These are phyloP conservation scores for Philantomba maxwellii DNA, from an alignment of 2,113 vertebrate species.

Conservation along the genomic window DNA sequence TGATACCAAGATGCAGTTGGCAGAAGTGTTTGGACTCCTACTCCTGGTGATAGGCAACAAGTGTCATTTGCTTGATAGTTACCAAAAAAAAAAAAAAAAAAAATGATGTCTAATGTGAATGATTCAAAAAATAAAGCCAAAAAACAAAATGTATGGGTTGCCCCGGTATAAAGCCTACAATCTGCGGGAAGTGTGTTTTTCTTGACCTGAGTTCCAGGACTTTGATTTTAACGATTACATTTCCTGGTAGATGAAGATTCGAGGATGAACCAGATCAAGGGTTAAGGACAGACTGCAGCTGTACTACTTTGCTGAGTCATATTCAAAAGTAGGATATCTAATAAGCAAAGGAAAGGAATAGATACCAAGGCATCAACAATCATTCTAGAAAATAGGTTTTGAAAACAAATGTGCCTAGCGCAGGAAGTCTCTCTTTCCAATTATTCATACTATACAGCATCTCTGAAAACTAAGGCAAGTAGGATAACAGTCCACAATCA, in stretches of 20 bases:
- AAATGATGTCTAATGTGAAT: background rate
- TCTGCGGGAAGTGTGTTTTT: background rate
- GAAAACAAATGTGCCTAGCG: background rate
- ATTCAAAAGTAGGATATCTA: slow-evolving; percentile 13
- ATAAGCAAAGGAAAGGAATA: background rate
- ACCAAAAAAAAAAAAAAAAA: background rate
- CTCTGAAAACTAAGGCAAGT: background rate
- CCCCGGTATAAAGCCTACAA: background rate
- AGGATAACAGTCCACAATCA: background rate
- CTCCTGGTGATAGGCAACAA: background rate
- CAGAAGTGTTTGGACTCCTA: background rate
- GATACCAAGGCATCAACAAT: background rate
- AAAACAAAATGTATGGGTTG: background rate
- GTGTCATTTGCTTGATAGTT: background rate
- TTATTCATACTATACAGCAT: background rate
- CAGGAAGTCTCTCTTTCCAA: background rate
- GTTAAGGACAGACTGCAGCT: background rate
- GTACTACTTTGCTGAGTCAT: background rate
- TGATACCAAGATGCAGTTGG: background rate
- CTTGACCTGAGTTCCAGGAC: background rate
- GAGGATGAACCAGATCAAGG: background rate
- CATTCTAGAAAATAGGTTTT: slow-evolving; percentile 6
- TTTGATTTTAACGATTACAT: slow-evolving; percentile 1
- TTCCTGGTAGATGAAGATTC: slow-evolving; percentile 40
- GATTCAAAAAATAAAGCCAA: background rate